Base-by-base conservation (phyloP, 2,797 vertebrate genomes). In the Pseudopleuronectes americanus region DNA sequence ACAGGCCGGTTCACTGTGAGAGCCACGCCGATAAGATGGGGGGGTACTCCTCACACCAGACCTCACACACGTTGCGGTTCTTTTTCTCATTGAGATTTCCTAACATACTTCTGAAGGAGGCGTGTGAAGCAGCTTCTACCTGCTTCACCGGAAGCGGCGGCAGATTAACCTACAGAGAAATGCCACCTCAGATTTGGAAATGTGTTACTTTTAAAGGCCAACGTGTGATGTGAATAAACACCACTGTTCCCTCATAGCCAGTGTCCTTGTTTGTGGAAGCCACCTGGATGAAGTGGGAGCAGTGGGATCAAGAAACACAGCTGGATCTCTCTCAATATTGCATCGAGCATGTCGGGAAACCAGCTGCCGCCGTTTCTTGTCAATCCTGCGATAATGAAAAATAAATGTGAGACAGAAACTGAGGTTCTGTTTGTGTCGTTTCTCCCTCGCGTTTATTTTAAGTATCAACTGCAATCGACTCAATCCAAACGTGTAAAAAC, bases 1-100 rank as follows among this genome's bases (percentile, higher is more conserved):
- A 48, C 79, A 79, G 64, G 62, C 33, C 17, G 13, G 74, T 76
- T 79, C 59, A 47, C 66, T 74, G 33, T 64, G 68, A 83, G 61
- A 63, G 68, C 43, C 14, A 19, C 12, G 38, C 68, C 55, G 78
- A 64, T 68, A 84, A 73, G 56, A 74, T 13, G 19, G 43, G 23
- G 16, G 17, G 43, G 14, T 87, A 80, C 72, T 83, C 70, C 84
- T 85, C 68, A 88, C 14, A 45, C 71, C 62, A 79, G 81, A 88
- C 74, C 82, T 76, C 76, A 74, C 75, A 86, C 74, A 59, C 74
- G 69, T 38, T 45, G 36, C 48, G 28, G 62, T 74, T 60, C 28
- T 74, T 64, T 60, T 77, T 76, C 19, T 54, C 57, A 10, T n/a
- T 48, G 19, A 36, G 21, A 57, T 60, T 71, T 83, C 65, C 65